Base-by-base conservation (phyloP, 2,797 vertebrate species). In the Psittacula echo region DNA sequence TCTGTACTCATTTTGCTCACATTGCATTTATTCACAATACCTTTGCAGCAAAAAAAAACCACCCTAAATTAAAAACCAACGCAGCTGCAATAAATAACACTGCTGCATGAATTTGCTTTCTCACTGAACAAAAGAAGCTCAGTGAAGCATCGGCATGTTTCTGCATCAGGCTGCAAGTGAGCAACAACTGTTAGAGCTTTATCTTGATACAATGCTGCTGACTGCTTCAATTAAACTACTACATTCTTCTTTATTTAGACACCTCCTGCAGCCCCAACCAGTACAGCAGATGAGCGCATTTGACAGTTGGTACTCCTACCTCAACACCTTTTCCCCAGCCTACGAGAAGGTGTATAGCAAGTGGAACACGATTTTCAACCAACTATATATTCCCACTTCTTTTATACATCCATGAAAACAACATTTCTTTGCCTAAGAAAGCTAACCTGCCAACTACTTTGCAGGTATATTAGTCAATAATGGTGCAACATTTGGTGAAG, bases 271-370 rank as follows among this genome's bases (percentile, higher is more conserved):
- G 71, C 56, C 48, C 51, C 50, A 80, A 53, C 30, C 62, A 75
- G 32, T 24, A 85, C 11, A 65, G 60, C 73, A 89, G 65, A 92
- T 81, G 26, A 91, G 47, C 47, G 30, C 62, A 93, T 85, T 8
- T 60, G 54, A 85, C 84, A 90, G 93, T 61, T 87, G 72, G 77
- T 96, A 70, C 88, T 95, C 84, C 62, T 67, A 74, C 8, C 47
- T 56, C 48, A 93, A 86, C 92, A 93, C 67, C 73, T 92, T 34
- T 34, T 78, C 54, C 42, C 34, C 67, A 82, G 65, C 53, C 70
- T 79, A 42, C 7, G 1, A 66, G 50, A 60, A 86, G 54, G 51
- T 3, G 1, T 73, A 78, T 4, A 81, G 77, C 0, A 0, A 79
- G 37, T 7, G 5, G 24, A 87, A 82, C 37, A 39, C 0, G 1